These are phyloP conservation scores for Eulemur rufifrons DNA, from an alignment of 2,113 vertebrate species.

Conservation along the genomic window DNA sequence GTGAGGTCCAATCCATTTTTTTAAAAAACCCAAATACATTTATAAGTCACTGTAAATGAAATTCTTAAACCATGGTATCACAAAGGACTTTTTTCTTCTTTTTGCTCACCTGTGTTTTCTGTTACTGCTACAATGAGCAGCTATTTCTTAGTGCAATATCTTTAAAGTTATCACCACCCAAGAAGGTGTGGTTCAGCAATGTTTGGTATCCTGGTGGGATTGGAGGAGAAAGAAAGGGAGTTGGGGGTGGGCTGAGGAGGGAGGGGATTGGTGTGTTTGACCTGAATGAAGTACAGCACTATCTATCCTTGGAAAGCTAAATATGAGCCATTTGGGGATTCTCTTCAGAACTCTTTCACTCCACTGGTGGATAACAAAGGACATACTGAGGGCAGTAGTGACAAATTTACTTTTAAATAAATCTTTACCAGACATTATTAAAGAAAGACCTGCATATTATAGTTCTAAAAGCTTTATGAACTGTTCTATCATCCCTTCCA, in stretches of 20 bases:
- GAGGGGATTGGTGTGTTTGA: not conserved
- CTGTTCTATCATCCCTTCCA: not conserved
- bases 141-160: not conserved
- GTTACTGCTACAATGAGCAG: not conserved
- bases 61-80: not conserved
- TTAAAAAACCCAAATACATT: not conserved
- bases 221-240: not conserved
- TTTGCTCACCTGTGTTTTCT: not conserved
- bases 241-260: not conserved
- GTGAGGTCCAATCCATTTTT: not conserved
- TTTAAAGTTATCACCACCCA: not conserved
- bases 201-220: not conserved
- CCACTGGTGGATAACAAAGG: not conserved
- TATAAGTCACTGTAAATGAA: not conserved
- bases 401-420: not conserved
- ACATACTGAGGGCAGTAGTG: not conserved
- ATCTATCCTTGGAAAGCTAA: not conserved
- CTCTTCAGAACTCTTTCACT: not conserved
- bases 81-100: slow-evolving; percentile 1
- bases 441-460: not conserved
- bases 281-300: no score
- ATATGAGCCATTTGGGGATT: not conserved
- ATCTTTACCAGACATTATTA: not conserved
- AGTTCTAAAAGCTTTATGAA: not conserved
- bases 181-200: not conserved